These are phyloP conservation scores for Aradus depressus DNA, from an alignment of 2,888 invertebrate genomes.

Conservation along the genomic window DNA sequence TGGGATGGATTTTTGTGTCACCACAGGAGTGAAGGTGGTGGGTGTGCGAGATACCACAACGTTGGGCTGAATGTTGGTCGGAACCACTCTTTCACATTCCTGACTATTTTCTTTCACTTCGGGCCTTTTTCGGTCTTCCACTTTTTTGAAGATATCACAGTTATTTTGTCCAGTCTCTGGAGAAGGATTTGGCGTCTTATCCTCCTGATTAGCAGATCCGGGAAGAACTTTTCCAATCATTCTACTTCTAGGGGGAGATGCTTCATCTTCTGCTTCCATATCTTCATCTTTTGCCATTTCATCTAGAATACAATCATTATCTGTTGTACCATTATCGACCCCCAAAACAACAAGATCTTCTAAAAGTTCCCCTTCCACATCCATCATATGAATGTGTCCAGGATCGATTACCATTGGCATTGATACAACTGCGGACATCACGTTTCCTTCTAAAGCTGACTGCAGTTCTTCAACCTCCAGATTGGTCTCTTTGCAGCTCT, in stretches of 20 bases:
- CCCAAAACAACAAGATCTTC: constrained; percentile 30
- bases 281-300: constrained; percentile 35
- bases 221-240: constrained; percentile 37
- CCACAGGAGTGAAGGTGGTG: constrained; percentile 24
- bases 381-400: constrained; percentile 24
- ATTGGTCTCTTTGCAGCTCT: constrained; percentile 31
- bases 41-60: constrained; percentile 22
- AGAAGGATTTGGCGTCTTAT: constrained; percentile 38
- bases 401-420: constrained; percentile 30
- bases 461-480: constrained; percentile 31
- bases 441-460: constrained; percentile 29
- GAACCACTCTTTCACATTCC: constrained; percentile 13
- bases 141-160: constrained; percentile 31
- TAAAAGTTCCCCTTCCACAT: constrained; percentile 27
- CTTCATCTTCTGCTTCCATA: constrained; percentile 35
- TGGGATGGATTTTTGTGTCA: constrained; percentile 33
- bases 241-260: constrained; percentile 27
- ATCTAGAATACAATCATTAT: constrained; percentile 28
- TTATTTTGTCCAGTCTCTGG: constrained; percentile 37
- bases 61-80: constrained; percentile 22
- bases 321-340: constrained; percentile 26
- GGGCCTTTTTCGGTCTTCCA: constrained; percentile 26
- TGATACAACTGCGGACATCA: constrained; percentile 29
- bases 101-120: constrained; percentile 22
- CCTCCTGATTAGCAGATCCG: constrained; percentile 36